phyloP scores from a whole-genome alignment of 2,797 vertebrate genomes.

The Tarsius wallacei region DNA sequence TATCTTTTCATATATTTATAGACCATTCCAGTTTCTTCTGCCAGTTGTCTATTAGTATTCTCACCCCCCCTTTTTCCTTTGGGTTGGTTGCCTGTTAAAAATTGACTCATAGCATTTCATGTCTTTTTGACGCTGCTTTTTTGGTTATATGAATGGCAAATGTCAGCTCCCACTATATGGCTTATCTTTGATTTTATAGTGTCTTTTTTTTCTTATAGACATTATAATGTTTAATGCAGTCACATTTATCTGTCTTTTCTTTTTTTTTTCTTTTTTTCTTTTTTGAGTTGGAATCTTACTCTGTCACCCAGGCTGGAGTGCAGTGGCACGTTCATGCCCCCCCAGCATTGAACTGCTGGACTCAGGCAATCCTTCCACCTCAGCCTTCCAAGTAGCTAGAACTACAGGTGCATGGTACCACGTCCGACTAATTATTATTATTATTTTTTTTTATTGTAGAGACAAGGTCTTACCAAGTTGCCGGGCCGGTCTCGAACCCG shows the following conservation, averaged over 20 bases:
- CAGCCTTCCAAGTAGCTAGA: no score
- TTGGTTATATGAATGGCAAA: conserved; percentile 32
- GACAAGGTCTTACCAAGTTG: no score
- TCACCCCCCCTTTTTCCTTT: conserved; percentile 49
- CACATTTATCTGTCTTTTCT: conserved; percentile 30
- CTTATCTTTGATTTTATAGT: conserved; percentile 41
- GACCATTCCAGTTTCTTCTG: conserved; percentile 31
- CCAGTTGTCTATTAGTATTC: conserved; percentile 18
- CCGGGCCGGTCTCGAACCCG: no score
- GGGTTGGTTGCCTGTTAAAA: conserved; percentile 58
- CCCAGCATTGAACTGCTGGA: no score
- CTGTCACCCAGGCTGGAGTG: no score
- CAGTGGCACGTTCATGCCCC: no score
- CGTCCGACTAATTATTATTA: no score
- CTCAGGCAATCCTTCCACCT: no score
- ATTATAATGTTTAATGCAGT: conserved; percentile 52
- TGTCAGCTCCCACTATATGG: not conserved
- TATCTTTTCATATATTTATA: conserved; percentile 34
- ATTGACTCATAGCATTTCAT: not conserved
- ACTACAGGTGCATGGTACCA: no score
- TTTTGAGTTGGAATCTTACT: no score
- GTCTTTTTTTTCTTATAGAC: conserved; percentile 17
- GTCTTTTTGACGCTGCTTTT: conserved; percentile 9
- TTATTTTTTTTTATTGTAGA: no score
- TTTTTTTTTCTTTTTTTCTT: no score